Percentiles rank a stretch among this genome's conserved stretches.
These are phyloP conservation scores for Illadopsis cleaveri DNA, from an alignment of 2,113 vertebrate genomes.

Conservation along the genomic window DNA sequence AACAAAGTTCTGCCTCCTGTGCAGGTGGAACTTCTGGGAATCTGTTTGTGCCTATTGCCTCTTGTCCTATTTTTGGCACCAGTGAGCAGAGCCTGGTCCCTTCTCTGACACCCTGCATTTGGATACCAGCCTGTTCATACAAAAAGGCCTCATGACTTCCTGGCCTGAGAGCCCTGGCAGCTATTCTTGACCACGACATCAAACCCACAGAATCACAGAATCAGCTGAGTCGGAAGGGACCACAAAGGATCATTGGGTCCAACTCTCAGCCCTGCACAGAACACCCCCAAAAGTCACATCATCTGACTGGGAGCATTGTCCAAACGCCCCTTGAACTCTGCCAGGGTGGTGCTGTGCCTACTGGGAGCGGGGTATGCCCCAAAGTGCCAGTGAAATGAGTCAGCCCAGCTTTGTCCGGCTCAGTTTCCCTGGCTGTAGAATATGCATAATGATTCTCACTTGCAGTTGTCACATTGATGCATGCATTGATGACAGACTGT, in stretches of 20 bases:
- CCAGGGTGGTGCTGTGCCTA: not conserved
- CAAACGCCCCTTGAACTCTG: not conserved
- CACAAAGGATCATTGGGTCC: not conserved
- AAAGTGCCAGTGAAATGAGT: no score
- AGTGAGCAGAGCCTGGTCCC: not conserved
- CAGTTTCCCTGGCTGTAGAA: not conserved
- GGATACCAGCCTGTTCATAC: not conserved
- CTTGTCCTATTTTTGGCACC: not conserved
- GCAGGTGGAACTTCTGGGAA: not conserved
- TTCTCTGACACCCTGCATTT: not conserved
- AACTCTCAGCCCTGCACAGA: not conserved
- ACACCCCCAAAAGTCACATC: not conserved
- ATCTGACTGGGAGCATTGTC: not conserved
- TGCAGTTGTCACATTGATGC: not conserved
- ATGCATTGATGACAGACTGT: not conserved
- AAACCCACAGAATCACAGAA: not conserved
- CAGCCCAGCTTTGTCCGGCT: not conserved
- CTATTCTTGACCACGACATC: not conserved
- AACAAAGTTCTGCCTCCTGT: not conserved
- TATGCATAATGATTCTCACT: not conserved
- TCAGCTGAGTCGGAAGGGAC: not conserved
- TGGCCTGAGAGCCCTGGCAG: not conserved
- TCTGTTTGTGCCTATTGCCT: not conserved
- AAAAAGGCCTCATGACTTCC: rapidly evolving
- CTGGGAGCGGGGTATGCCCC: not conserved